Conservation (phyloP, 2,113 vertebrate genomes). For the Symphodus melops region DNA sequence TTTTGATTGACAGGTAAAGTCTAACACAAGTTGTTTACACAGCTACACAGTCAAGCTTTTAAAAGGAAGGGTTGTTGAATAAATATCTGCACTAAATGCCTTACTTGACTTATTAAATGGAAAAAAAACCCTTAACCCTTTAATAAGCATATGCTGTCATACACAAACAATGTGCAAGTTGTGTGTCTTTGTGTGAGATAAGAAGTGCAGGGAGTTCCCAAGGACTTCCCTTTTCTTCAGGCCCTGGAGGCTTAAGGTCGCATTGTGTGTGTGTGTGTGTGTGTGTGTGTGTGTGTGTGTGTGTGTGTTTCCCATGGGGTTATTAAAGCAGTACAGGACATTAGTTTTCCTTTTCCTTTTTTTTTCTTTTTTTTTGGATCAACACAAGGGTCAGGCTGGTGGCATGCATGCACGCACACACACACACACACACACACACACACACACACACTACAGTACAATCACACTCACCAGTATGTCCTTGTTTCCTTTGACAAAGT, state of each 20-base stretch:
- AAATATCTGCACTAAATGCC: no score
- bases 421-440: background rate
- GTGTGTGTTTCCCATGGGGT: conserved; percentile 11
- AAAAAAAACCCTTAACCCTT: background rate
- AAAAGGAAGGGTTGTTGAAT: no score
- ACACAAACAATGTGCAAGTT: background rate
- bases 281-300: conserved; percentile 17
- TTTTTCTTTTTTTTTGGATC: conserved; percentile 4
- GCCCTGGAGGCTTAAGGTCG: conserved; percentile 17
- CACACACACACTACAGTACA: background rate
- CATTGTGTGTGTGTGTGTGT: background rate
- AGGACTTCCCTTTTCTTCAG: conserved; percentile 49
- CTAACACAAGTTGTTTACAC: background rate
- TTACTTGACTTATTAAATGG: no score
- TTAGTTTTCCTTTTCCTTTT: conserved; percentile 26
- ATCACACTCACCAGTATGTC: conserved; percentile 89
- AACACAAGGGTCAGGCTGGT: background rate
- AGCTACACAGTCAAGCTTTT: background rate
- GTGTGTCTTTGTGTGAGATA: conserved; percentile 8
- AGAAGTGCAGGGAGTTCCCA: conserved; percentile 38
- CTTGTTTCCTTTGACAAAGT: conserved; percentile 92
- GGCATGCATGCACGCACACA: background rate
- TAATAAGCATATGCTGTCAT: background rate
- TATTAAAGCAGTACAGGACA: conserved; percentile 6
- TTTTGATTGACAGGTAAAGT: background rate